These are phyloP conservation scores for Cotesia congregata DNA, from an alignment of 2,888 invertebrate genomes.

Conservation along the genomic window DNA sequence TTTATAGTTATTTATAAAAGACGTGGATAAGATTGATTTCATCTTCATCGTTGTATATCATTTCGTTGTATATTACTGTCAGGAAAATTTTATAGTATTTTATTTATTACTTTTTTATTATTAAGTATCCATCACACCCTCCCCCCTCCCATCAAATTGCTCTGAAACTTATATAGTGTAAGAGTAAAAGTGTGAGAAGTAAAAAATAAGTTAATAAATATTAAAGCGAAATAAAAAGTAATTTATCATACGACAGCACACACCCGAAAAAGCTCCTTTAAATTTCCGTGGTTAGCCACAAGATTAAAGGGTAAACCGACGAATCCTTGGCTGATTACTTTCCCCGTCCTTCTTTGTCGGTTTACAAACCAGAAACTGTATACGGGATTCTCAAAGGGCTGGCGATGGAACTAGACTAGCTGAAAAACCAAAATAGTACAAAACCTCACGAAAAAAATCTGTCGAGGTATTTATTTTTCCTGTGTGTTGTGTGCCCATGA, in stretches of 20 bases:
- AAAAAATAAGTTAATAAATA: background rate
- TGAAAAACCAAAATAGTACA: constrained; percentile 19
- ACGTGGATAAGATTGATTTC: background rate
- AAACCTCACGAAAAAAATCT: background rate
- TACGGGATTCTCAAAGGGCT: constrained; percentile 31
- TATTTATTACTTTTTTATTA: background rate
- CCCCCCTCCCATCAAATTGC: too few species aligned
- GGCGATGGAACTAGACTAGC: constrained; percentile 14
- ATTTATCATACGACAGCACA: background rate
- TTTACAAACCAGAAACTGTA: constrained; percentile 10
- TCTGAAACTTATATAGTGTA: background rate
- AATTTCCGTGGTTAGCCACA: constrained; percentile 38
- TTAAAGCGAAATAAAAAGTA: background rate
- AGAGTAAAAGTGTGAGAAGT: background rate
- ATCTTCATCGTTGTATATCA: background rate
- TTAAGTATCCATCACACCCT: background rate
- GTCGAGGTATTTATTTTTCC: background rate
- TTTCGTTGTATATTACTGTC: background rate
- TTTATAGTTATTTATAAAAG: background rate
- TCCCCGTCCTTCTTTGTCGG: constrained; percentile 31
- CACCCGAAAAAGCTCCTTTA: constrained; percentile 13
- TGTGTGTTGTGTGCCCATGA: constrained; percentile 19
- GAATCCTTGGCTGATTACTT: constrained; percentile 40
- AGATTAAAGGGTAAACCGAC: constrained; percentile 42
- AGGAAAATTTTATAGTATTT: background rate